phyloP scores from a whole-genome alignment of 2,113 vertebrate species.

The Monopterus albus region DNA sequence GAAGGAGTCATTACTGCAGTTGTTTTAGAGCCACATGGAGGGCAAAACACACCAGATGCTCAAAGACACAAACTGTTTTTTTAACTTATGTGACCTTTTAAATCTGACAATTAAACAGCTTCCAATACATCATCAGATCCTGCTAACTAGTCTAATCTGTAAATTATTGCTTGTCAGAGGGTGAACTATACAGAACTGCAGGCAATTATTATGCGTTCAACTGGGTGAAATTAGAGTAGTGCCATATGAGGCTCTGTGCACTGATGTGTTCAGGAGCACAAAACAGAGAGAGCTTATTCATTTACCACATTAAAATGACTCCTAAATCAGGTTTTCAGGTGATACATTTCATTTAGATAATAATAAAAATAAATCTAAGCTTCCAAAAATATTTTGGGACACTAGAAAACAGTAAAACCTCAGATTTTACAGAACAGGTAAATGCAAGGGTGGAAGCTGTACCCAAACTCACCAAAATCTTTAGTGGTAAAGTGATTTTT shows the following conservation, averaged over 20 bases:
- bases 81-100: neutral
- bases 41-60: constrained; percentile 28
- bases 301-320: too few relatives aligned
- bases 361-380: too few relatives aligned
- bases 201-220: neutral
- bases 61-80: neutral
- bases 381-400: too few relatives aligned
- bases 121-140: neutral
- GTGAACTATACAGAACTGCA: neutral
- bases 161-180: constrained; percentile 2
- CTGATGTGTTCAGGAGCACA: neutral
- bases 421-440: too few relatives aligned
- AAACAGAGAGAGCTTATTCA: neutral
- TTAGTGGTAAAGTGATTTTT: too few relatives aligned
- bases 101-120: constrained; percentile 6
- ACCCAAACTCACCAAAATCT: too few relatives aligned
- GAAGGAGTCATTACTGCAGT: constrained; percentile 22
- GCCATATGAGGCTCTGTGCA: neutral
- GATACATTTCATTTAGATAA: too few relatives aligned
- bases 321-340: too few relatives aligned
- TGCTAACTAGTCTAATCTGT: constrained; percentile 7
- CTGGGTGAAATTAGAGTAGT: neutral
- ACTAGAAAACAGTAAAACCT: too few relatives aligned
- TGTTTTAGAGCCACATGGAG: constrained; percentile 2
- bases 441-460: too few relatives aligned